Percentiles rank a stretch among this genome's conserved stretches.
Conservation (phyloP, 2,888 invertebrate genomes). For the Seira ritae region DNA sequence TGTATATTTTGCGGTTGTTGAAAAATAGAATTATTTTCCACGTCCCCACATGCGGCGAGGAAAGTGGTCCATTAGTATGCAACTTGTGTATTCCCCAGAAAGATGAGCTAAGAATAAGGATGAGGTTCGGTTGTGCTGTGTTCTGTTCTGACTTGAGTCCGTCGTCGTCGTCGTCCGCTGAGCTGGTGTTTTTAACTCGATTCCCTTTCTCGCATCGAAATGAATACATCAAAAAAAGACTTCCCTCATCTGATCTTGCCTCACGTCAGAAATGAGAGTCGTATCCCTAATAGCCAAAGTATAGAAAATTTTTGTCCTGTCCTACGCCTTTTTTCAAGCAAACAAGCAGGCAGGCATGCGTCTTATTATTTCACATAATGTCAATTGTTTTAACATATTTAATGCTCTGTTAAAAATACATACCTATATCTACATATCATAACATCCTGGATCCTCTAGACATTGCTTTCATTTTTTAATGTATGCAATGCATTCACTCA, state of each 20-base stretch:
- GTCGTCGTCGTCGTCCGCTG: too few relatives aligned
- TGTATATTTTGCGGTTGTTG: too few relatives aligned
- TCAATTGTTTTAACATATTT: not conserved
- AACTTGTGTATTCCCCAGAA: constrained; percentile 26
- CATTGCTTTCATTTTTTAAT: constrained; percentile 57
- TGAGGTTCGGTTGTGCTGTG: too few relatives aligned
- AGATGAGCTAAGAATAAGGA: constrained; percentile 49
- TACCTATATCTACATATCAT: not conserved
- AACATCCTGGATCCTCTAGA: constrained; percentile 25
- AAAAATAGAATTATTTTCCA: too few relatives aligned
- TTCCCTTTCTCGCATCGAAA: constrained; percentile 19
- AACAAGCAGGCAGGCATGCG: too few relatives aligned
- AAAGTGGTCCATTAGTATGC: constrained; percentile 46
- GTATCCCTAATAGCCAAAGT: too few relatives aligned
- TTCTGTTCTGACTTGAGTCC: too few relatives aligned
- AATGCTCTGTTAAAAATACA: not conserved
- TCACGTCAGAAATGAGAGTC: too few relatives aligned
- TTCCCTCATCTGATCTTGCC: too few relatives aligned
- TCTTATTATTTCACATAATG: not conserved
- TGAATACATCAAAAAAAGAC: constrained; percentile 34
- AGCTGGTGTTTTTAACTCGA: not conserved
- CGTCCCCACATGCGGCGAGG: not conserved
- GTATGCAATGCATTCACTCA: constrained; percentile 54
- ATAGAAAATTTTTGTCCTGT: too few relatives aligned
- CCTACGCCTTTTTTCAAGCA: too few relatives aligned